phyloP scores from a whole-genome alignment of 2,888 invertebrate species.

The Athrips mouffetella region DNA sequence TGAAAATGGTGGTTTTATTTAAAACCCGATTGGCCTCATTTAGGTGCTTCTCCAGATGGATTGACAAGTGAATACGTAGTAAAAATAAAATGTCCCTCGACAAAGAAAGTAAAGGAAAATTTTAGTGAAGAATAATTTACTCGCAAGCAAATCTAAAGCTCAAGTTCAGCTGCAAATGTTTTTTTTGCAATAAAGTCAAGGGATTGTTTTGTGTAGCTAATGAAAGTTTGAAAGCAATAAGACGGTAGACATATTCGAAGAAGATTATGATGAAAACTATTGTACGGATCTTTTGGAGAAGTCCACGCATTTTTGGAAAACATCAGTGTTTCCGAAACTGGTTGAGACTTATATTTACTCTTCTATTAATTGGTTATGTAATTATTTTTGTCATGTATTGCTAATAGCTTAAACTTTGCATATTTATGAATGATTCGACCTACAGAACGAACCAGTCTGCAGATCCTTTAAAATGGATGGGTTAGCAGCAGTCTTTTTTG shows the following conservation, averaged over 20 bases:
- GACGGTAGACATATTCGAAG: conserved; percentile 17
- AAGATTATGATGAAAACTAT: conserved; percentile 18
- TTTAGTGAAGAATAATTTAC: conserved; percentile 13
- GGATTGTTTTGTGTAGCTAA: conserved; percentile 26
- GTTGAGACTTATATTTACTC: too few species aligned
- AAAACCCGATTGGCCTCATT: conserved; percentile 11
- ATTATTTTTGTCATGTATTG: too few species aligned
- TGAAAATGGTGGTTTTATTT: conserved; percentile 17
- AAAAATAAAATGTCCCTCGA: conserved; percentile 21
- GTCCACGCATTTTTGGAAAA: conserved; percentile 14
- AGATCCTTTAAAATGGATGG: too few species aligned
- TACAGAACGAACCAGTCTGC: too few species aligned
- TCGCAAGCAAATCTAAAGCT: conserved; percentile 18
- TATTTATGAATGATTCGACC: too few species aligned
- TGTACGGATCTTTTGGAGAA: conserved; percentile 11
- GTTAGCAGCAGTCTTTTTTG: too few species aligned
- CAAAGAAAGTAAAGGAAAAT: conserved; percentile 12
- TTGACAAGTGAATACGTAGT: conserved; percentile 12
- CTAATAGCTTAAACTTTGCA: too few species aligned
- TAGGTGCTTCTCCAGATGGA: conserved; percentile 22
- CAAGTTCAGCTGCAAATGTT: conserved; percentile 26
- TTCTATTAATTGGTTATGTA: too few species aligned
- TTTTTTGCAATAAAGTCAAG: conserved; percentile 15
- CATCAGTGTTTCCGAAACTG: conserved; percentile 4
- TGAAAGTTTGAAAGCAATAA: conserved; percentile 18